Conservation (phyloP, 2,888 invertebrate genomes). For the Icerya purchasi region DNA sequence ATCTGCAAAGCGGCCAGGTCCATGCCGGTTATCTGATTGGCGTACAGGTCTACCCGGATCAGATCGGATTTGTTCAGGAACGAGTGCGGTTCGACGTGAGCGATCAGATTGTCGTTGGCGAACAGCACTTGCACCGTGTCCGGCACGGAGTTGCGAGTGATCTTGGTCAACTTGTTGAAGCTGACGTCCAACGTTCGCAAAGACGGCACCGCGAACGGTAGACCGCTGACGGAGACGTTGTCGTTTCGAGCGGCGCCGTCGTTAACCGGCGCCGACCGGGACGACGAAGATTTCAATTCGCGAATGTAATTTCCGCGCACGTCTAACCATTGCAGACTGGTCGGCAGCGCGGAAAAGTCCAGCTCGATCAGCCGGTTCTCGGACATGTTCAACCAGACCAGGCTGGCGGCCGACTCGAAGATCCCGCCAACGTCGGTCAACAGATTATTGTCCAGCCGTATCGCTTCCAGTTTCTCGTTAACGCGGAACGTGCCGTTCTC, state of each 20-base stretch:
- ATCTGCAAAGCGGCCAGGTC: conserved; percentile 71
- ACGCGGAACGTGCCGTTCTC: conserved; percentile 62
- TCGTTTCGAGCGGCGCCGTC: not conserved
- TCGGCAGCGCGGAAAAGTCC: conserved; percentile 66
- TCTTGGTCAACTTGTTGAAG: conserved; percentile 62
- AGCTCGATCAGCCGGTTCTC: conserved; percentile 76
- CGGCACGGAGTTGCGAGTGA: conserved; percentile 54
- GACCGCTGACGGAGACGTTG: not conserved
- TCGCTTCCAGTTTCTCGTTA: conserved; percentile 58
- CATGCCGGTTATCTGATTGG: conserved; percentile 74
- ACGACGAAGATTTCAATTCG: conserved; percentile 53
- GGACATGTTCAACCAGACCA: conserved; percentile 76
- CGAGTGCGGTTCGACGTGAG: conserved; percentile 64
- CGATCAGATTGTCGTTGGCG: conserved; percentile 71
- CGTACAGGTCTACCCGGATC: conserved; percentile 75
- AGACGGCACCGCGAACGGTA: conserved; percentile 21
- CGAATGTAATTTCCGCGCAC: conserved; percentile 66
- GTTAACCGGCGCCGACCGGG: conserved; percentile 32
- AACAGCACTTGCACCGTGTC: conserved; percentile 67
- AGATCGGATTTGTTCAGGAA: conserved; percentile 74
- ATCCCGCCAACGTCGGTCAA: conserved; percentile 61
- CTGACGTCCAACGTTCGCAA: conserved; percentile 74
- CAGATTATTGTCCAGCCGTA: conserved; percentile 66
- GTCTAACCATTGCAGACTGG: conserved; percentile 67
- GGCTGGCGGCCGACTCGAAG: conserved; percentile 58